phyloP scores from a whole-genome alignment of 2,888 invertebrate species.

The Euplexia lucipara region DNA sequence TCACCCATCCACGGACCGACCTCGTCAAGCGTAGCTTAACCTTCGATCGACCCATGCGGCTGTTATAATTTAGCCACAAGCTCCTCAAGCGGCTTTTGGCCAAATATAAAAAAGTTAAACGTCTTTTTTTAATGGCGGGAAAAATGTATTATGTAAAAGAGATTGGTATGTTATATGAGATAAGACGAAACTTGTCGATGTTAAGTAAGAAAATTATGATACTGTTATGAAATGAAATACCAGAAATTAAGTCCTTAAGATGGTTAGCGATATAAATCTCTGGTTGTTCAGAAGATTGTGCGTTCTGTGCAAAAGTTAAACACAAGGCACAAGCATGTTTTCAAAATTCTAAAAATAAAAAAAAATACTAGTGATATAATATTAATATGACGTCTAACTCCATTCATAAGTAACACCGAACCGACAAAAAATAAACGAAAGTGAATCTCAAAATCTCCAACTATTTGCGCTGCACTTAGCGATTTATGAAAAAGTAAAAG shows the following conservation, averaged over 20 bases:
- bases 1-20: too few relatives aligned
- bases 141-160: constrained; percentile 32
- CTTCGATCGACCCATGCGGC: too few relatives aligned
- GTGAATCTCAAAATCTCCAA: constrained; percentile 75
- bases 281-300: not conserved
- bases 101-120: too few relatives aligned
- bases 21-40: too few relatives aligned
- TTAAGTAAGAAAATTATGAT: constrained; percentile 16
- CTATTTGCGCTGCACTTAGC: constrained; percentile 71
- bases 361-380: not conserved
- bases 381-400: constrained; percentile 20
- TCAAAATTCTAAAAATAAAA: not conserved
- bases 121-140: constrained; percentile 23
- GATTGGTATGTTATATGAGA: constrained; percentile 36
- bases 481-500: constrained; percentile 78
- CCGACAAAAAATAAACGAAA: constrained; percentile 71
- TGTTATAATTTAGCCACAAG: too few relatives aligned
- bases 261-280: not conserved
- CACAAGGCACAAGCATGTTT: not conserved
- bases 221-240: constrained; percentile 12
- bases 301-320: not conserved
- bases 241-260: not conserved
- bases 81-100: too few relatives aligned
- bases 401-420: constrained; percentile 30
- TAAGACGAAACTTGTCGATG: constrained; percentile 10